Conservation (phyloP, 2,113 vertebrate genomes). For the Strix uralensis region DNA sequence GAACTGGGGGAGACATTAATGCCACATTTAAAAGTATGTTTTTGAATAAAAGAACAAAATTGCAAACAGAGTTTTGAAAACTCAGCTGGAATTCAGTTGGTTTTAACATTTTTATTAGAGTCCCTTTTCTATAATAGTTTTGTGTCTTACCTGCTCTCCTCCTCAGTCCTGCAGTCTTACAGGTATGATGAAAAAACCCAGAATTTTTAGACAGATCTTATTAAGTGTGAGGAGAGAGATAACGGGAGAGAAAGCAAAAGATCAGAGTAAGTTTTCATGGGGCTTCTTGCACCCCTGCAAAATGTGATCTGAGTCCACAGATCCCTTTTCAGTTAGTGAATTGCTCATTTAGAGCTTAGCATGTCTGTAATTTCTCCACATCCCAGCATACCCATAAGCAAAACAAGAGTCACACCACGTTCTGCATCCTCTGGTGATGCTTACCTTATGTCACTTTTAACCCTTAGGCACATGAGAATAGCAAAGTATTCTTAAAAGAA, state of each 20-base stretch:
- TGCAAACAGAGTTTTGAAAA: neutral
- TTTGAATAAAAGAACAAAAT: neutral
- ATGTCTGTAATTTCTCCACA: neutral
- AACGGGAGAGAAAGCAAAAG: neutral
- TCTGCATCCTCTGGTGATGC: neutral
- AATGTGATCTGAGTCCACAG: accelerated
- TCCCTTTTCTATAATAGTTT: neutral
- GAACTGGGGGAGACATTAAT: neutral
- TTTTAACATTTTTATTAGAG: neutral
- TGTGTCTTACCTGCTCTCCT: neutral
- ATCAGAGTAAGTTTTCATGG: neutral
- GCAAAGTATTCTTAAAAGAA: neutral
- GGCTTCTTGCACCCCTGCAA: neutral
- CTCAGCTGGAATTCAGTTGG: neutral
- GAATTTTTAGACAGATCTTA: neutral
- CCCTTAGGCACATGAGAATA: neutral
- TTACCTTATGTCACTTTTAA: neutral
- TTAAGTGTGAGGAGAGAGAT: neutral
- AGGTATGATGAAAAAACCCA: neutral
- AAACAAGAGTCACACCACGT: neutral
- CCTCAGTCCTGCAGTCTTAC: neutral
- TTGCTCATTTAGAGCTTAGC: neutral
- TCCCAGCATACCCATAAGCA: neutral
- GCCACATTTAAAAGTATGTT: neutral
- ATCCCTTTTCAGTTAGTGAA: neutral